These are phyloP conservation scores for Pseudochaenichthys georgianus DNA, from an alignment of 2,797 vertebrate genomes.

Conservation along the genomic window DNA sequence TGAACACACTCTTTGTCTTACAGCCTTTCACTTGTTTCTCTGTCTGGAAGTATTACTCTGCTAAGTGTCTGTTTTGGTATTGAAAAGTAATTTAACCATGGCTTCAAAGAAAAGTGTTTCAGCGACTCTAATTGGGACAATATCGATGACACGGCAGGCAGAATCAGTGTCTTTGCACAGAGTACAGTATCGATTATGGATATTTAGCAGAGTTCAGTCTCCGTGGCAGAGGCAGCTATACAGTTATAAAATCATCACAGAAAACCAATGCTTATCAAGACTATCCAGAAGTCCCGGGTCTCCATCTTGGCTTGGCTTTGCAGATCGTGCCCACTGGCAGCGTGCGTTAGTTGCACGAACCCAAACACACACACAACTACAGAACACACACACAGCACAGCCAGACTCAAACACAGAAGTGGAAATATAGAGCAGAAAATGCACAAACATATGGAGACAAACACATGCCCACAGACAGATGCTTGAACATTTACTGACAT, in stretches of 20 bases:
- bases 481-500: slow-evolving; percentile 9
- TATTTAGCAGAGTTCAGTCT: slow-evolving; percentile 5
- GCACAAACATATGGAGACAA: slow-evolving; percentile 19
- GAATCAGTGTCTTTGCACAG: slow-evolving; percentile 32
- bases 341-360: not conserved
- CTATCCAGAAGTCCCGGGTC: slow-evolving; percentile 28
- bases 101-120: slow-evolving; percentile 19
- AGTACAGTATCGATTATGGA: slow-evolving; percentile 6
- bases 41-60: slow-evolving; percentile 34
- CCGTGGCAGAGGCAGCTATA: slow-evolving; percentile 2
- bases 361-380: not conserved
- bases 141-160: slow-evolving; percentile 33
- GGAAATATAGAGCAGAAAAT: slow-evolving; percentile 28
- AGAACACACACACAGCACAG: slow-evolving; percentile 3
- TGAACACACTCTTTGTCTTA: slow-evolving; percentile 7
- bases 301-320: slow-evolving; percentile 44
- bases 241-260: slow-evolving; percentile 28
- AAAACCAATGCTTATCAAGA: slow-evolving; percentile 31
- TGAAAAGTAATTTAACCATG: slow-evolving; percentile 28
- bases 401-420: slow-evolving; percentile 27
- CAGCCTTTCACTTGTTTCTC: slow-evolving; percentile 56
- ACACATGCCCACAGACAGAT: slow-evolving; percentile 19
- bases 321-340: slow-evolving; percentile 24
- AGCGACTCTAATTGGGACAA: slow-evolving; percentile 40
- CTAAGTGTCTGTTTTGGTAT: slow-evolving; percentile 15